Conservation (phyloP, 2,113 vertebrate species). For the Calyptommatus sinebrachiatus region DNA sequence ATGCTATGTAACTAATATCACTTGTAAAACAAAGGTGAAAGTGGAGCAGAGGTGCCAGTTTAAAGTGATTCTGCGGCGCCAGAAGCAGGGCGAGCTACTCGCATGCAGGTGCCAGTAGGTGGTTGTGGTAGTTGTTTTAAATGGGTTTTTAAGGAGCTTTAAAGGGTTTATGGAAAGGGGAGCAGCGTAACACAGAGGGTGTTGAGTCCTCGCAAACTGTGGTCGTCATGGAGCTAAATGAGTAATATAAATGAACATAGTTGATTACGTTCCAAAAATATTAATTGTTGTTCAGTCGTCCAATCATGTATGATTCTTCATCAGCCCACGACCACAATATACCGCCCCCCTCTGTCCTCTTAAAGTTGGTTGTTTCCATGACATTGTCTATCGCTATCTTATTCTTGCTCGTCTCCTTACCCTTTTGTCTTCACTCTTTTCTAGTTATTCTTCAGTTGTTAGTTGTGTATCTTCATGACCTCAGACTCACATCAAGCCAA, state of each 20-base stretch:
- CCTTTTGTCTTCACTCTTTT: too few relatives aligned
- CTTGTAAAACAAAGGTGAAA: background rate
- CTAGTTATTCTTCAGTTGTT: too few relatives aligned
- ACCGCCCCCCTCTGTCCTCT: background rate
- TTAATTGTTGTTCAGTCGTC: background rate
- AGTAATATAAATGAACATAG: background rate
- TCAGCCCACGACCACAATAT: too few relatives aligned
- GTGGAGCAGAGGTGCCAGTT: background rate
- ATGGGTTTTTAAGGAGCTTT: slow-evolving; percentile 2
- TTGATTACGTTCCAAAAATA: background rate
- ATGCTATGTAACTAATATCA: accelerated
- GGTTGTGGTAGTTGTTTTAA: background rate
- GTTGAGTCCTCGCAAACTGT: background rate
- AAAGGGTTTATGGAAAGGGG: background rate
- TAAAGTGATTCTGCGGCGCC: too few relatives aligned
- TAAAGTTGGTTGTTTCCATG: background rate
- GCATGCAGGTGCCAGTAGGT: background rate
- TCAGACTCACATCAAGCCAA: too few relatives aligned
- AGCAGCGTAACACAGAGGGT: background rate
- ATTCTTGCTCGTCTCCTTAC: too few relatives aligned
- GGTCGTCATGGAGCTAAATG: background rate
- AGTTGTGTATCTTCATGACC: too few relatives aligned
- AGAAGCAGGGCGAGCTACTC: too few relatives aligned
- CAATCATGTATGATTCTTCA: too few relatives aligned
- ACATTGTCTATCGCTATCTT: too few relatives aligned